phyloP scores from a whole-genome alignment of 2,888 invertebrate genomes.

The Eucriotettix oculatus region DNA sequence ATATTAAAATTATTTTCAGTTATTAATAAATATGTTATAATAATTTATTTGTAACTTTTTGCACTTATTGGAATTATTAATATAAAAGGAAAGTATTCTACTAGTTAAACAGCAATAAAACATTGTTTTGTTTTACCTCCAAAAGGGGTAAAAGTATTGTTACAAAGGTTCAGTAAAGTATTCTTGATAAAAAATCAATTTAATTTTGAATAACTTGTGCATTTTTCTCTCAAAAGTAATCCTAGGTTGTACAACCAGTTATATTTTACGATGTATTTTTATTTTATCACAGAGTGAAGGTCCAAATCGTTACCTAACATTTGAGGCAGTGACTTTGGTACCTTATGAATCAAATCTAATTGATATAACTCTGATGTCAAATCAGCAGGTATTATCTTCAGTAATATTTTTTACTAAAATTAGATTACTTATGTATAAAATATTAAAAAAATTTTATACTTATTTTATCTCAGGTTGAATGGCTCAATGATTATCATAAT shows the following conservation, averaged over 20 bases:
- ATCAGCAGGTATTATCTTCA: slow-evolving; percentile 25
- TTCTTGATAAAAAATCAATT: neutral
- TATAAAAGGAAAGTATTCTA: no score
- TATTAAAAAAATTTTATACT: neutral
- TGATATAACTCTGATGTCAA: slow-evolving; percentile 25
- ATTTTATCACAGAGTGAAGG: slow-evolving; percentile 11
- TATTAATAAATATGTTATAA: no score
- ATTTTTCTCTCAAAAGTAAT: neutral
- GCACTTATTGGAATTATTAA: no score
- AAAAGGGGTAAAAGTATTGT: neutral
- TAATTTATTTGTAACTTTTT: no score
- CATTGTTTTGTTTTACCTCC: no score
- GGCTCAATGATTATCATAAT: slow-evolving; percentile 16
- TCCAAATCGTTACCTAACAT: slow-evolving; percentile 20
- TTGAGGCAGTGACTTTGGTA: slow-evolving; percentile 34
- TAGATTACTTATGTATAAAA: neutral
- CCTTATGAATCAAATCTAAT: slow-evolving; percentile 33
- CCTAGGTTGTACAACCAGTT: no score
- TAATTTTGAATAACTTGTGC: slow-evolving; percentile 16
- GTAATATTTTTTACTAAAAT: neutral
- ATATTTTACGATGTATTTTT: neutral
- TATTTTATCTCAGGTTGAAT: slow-evolving; percentile 13
- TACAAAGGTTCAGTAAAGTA: neutral
- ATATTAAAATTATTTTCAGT: no score
- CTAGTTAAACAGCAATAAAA: no score